Evolutionary conservation across 2,797 vertebrate species (phyloP).

Genomic region (Falco naumanni): DNA sequence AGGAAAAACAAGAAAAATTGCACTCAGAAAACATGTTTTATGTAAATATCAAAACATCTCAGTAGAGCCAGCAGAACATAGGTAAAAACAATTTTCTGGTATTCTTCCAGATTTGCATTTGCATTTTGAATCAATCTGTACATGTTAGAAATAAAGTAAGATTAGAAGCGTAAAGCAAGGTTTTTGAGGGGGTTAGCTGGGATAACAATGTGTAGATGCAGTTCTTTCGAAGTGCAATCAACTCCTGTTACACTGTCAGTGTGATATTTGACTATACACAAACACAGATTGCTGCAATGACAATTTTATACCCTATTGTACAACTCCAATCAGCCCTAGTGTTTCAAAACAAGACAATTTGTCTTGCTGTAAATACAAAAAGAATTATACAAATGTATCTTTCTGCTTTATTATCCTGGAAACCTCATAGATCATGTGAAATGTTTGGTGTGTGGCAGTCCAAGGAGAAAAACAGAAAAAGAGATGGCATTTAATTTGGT

Average conservation of each 20-base stretch:
- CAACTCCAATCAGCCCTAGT: constrained; percentile 44
- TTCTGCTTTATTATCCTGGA: constrained; percentile 47
- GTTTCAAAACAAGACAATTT: constrained; percentile 75
- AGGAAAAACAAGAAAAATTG: not conserved
- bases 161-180: not conserved
- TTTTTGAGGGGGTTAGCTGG: not conserved
- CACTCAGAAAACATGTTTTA: constrained; percentile 14
- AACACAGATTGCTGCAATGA: constrained; percentile 47
- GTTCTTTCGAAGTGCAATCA: constrained; percentile 54
- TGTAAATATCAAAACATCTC: constrained; percentile 18
- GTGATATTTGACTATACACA: constrained; percentile 65
- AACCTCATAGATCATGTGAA: constrained; percentile 61
- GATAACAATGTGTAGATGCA: not conserved
- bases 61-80: not conserved
- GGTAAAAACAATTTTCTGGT: constrained; percentile 41
- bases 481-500: constrained; percentile 12
- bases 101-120: not conserved
- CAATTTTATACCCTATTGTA: constrained; percentile 64
- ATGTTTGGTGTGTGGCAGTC: constrained; percentile 43
- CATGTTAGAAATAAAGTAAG: not conserved
- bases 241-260: constrained; percentile 55
- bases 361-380: constrained; percentile 70
- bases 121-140: not conserved
- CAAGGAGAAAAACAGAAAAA: constrained; percentile 52
- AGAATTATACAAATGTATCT: constrained; percentile 62